Conservation (phyloP, 1,140 invertebrate genomes). For the Periplaneta americana region DNA sequence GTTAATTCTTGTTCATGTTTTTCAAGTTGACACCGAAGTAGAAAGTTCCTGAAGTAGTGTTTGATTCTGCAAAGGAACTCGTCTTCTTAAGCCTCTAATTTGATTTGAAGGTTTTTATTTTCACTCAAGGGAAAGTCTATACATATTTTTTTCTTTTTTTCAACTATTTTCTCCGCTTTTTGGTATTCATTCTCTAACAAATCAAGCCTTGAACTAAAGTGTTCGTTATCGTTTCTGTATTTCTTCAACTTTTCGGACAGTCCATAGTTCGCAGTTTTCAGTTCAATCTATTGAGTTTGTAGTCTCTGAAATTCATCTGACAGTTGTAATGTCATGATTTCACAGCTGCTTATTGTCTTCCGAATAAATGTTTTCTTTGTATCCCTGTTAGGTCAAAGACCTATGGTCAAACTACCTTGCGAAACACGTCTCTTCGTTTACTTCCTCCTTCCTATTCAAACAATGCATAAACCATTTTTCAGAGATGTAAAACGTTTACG, state of each 20-base stretch:
- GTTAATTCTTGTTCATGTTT: background rate
- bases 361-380: no score
- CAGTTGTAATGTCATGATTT: no score
- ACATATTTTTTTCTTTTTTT: background rate
- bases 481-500: no score
- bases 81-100: background rate
- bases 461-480: no score
- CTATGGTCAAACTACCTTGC: no score
- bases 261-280: background rate
- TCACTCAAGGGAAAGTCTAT: background rate
- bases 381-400: no score
- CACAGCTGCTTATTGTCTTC: no score
- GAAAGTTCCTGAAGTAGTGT: background rate
- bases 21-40: background rate
- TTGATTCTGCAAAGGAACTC: background rate
- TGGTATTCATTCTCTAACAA: background rate
- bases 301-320: no score
- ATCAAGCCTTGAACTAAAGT: background rate
- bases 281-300: background rate
- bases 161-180: background rate
- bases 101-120: background rate
- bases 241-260: background rate
- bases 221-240: background rate
- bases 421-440: no score
- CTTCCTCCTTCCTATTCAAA: no score